Evolutionary conservation across 2,113 vertebrate genomes (phyloP).

Genomic region (Leptocoma aspasia): DNA sequence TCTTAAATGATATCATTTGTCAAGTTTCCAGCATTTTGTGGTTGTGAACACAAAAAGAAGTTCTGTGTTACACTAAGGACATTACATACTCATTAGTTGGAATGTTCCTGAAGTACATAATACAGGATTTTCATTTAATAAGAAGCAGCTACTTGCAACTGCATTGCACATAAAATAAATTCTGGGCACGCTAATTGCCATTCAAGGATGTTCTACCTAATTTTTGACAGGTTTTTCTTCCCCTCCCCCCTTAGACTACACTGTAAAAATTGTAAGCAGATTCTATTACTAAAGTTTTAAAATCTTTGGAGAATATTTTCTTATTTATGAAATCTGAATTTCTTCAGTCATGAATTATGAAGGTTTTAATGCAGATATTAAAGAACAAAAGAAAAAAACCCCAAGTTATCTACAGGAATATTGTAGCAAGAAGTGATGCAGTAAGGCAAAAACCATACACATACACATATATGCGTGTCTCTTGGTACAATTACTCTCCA

Average conservation of each 20-base stretch:
- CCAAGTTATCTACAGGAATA: not conserved
- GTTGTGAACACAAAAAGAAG: constrained; percentile 71
- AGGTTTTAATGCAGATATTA: not conserved
- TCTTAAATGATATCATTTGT: constrained; percentile 82
- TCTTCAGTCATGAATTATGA: not conserved
- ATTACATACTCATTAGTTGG: constrained; percentile 70
- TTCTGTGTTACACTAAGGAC: constrained; percentile 65
- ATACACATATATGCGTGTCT: not conserved
- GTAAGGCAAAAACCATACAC: not conserved
- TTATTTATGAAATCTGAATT: not conserved
- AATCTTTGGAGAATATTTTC: not conserved
- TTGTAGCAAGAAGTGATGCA: not conserved
- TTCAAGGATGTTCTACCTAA: constrained; percentile 30
- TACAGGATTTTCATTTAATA: constrained; percentile 71
- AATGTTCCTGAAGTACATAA: constrained; percentile 66
- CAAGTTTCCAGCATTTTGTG: constrained; percentile 76
- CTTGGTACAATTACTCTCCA: not conserved
- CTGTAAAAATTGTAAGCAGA: not conserved
- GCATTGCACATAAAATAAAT: constrained; percentile 63
- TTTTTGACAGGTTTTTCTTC: constrained; percentile 44
- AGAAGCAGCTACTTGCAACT: constrained; percentile 70
- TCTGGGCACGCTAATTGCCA: constrained; percentile 44
- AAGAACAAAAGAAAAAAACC: not conserved
- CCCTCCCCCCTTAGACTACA: not conserved
- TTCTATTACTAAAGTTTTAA: not conserved